Evolutionary conservation across 2,888 invertebrate genomes (phyloP), one percentile per base, ranked within the genome.

Genomic region (Phasia obesa): DNA sequence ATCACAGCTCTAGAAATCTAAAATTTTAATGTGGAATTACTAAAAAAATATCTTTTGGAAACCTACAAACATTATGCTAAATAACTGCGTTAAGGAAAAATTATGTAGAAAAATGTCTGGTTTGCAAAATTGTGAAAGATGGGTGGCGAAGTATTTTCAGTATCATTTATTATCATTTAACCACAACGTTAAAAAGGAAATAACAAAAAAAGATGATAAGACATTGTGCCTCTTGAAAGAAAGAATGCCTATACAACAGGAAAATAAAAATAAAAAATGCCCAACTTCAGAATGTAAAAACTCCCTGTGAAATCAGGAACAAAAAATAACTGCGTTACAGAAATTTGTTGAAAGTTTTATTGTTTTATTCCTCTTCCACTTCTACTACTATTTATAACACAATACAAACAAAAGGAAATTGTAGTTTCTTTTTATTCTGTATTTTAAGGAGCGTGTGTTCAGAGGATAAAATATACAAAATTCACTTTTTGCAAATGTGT

Each of bases 151-250:
- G 13, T 64, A 64, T 57, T 60, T 55, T 15, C 38, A 75, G 55
- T 76, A 53, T 59, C 13, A 42, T 31, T 35, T 35, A 42, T 25
- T n/a, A 31, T 19, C 64, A 44, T 44, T 62, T 4, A 74, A 82
- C 71, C 65, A 75, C 62, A 75, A 51, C 42, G 25, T 60, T 23
- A 31, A 53, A 42, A 65, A 44, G n/a, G n/a, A n/a, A n/a, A 17
- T 35, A 64, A 74, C 23, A 64, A 44, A 60, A 70, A 49, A 21
- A 57, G 65, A 79, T 70, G 74, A 80, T 80, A 82, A 71, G 77
- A 75, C 74, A 60, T 73, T 83, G 70, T 80, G 80, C 60, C 74
- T 79, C 84, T 84, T 83, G 73, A 78, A 44, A 47, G 64, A 60
- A 76, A 81, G 69, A 81, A 84, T 69, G 59, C 51, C 38, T 51